phyloP scores from a whole-genome alignment of 2,888 invertebrate species.

The Alitta virens region DNA sequence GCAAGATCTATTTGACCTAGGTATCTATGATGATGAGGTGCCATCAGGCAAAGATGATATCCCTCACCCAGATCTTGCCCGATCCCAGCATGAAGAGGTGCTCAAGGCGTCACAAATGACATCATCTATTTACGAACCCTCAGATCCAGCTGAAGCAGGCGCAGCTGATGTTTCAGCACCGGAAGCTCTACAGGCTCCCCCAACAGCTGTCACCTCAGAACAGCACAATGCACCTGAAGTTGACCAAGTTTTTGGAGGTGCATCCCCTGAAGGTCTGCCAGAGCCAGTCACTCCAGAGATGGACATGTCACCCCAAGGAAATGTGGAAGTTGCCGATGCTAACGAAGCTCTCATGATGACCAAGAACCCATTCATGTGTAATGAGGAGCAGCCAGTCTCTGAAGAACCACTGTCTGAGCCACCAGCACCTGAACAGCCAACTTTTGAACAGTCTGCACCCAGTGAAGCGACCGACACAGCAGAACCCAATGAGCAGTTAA shows the following conservation, averaged over 20 bases:
- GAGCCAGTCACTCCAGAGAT: conserved; percentile 12
- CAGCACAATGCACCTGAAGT: conserved; percentile 10
- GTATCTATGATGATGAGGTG: conserved; percentile 44
- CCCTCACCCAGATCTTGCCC: conserved; percentile 7
- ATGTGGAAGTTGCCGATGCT: neutral
- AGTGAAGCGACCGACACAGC: conserved; percentile 21
- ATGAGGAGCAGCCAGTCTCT: no score
- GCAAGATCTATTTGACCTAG: conserved; percentile 32
- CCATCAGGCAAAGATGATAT: conserved; percentile 22
- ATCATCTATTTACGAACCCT: neutral
- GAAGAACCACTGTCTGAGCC: neutral
- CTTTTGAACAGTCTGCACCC: conserved; percentile 10
- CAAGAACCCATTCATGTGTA: no score
- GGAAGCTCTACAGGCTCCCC: neutral
- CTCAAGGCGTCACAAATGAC: neutral
- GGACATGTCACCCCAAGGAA: neutral
- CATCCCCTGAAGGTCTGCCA: conserved; percentile 22
- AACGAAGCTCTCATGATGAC: neutral
- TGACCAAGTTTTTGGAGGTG: conserved; percentile 22
- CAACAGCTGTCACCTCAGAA: neutral
- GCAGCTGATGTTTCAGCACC: neutral
- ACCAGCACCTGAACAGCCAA: conserved; percentile 6
- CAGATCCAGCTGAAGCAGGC: conserved; percentile 8
- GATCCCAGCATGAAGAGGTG: no score
- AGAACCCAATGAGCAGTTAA: no score